phyloP scores from a whole-genome alignment of 2,888 invertebrate genomes.

The Sarcophaga variegata region DNA sequence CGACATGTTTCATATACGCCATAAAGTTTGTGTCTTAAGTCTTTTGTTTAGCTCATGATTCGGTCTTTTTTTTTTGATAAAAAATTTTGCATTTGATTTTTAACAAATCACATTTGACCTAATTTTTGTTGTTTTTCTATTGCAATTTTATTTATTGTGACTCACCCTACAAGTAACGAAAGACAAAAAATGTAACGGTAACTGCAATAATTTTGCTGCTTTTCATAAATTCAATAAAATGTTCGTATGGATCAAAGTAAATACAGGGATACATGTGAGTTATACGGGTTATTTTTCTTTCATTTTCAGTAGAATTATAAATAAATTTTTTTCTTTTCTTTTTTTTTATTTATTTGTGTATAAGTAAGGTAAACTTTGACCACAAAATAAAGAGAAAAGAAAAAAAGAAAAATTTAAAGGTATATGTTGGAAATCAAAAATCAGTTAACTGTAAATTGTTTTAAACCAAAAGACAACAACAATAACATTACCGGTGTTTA shows the following conservation, averaged over 20 bases:
- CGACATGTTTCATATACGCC: slow-evolving; percentile 14
- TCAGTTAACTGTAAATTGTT: slow-evolving; percentile 64
- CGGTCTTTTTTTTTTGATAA: neutral
- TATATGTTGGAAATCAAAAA: slow-evolving; percentile 36
- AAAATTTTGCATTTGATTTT: slow-evolving; percentile 42
- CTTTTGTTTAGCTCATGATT: slow-evolving; percentile 39
- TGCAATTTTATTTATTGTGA: slow-evolving; percentile 53
- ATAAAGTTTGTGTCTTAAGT: slow-evolving; percentile 48
- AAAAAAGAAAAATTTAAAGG: neutral
- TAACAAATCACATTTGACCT: slow-evolving; percentile 62
- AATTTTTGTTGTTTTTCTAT: slow-evolving; percentile 41
- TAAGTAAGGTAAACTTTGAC: slow-evolving; percentile 65
- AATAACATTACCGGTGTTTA: neutral
- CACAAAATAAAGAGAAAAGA: slow-evolving; percentile 33
- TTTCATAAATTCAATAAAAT: slow-evolving; percentile 51
- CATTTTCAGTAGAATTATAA: neutral
- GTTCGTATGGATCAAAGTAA: slow-evolving; percentile 45
- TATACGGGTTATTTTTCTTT: slow-evolving; percentile 3
- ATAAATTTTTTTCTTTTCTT: neutral
- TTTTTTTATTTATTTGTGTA: slow-evolving; percentile 26
- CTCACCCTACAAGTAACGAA: slow-evolving; percentile 52
- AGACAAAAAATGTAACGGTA: slow-evolving; percentile 32
- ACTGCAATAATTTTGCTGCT: neutral
- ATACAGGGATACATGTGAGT: neutral
- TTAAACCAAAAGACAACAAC: neutral